A percentile compares a stretch with the other conserved stretches of the same genome.
Evolutionary conservation across 92 coral and sea anemone species (phyloP).

Genomic region (Bergia sp.): DNA sequence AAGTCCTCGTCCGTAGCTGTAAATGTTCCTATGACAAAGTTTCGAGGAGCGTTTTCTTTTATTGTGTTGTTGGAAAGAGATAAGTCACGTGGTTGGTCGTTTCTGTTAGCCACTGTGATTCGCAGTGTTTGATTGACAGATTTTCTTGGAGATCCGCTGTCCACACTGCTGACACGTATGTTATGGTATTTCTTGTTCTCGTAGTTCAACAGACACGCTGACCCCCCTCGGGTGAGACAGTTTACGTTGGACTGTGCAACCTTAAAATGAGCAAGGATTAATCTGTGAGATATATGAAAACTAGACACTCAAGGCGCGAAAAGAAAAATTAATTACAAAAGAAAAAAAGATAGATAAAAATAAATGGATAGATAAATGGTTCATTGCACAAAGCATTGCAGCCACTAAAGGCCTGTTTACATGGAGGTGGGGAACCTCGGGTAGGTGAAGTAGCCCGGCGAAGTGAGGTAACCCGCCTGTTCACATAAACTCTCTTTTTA

Average conservation of each 20-base stretch:
- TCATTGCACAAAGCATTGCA: no score
- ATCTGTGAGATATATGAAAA: not conserved
- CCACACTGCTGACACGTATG: conserved; percentile 77
- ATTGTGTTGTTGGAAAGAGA: conserved; percentile 73
- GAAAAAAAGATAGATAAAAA: no score
- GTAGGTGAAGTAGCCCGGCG: no score
- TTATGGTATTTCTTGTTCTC: conserved; percentile 60
- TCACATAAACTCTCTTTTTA: no score
- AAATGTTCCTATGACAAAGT: conserved; percentile 66
- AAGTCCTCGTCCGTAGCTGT: conserved; percentile 78
- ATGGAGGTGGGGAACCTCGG: no score
- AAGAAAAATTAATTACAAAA: no score
- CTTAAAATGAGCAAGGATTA: conserved; percentile 23
- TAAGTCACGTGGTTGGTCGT: conserved; percentile 85
- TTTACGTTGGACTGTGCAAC: conserved; percentile 72
- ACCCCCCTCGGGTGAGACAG: conserved; percentile 71
- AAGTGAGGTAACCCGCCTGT: no score
- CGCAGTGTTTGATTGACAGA: conserved; percentile 56
- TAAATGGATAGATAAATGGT: no score
- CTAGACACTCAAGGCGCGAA: no score
- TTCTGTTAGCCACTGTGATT: conserved; percentile 61
- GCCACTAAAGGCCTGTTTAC: no score
- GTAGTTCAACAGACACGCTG: conserved; percentile 69
- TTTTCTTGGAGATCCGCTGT: conserved; percentile 86
- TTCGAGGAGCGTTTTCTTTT: conserved; percentile 74